A percentile compares a stretch with the other conserved stretches of the same genome.
phyloP scores from a whole-genome alignment of 2,888 invertebrate species.

The Parnassius mnemosyne region DNA sequence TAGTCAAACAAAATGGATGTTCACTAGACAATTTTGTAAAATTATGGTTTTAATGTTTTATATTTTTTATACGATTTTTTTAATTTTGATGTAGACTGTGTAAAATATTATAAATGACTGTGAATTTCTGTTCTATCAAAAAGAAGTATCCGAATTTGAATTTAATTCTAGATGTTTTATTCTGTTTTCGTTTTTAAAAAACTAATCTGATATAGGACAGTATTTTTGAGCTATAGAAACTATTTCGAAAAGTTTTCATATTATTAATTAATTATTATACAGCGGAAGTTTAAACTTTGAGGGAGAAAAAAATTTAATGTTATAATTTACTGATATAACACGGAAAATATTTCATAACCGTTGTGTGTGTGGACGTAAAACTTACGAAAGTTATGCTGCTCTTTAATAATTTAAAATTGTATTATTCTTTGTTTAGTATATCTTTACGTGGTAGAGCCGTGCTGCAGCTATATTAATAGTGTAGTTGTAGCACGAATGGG shows the following conservation, averaged over 20 bases:
- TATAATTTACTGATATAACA: too few species aligned
- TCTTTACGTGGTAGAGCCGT: too few species aligned
- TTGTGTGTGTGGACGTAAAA: too few species aligned
- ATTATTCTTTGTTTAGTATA: too few species aligned
- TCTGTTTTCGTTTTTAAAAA: too few species aligned
- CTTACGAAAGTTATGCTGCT: too few species aligned
- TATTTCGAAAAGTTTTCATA: not conserved
- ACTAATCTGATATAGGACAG: not conserved
- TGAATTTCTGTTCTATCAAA: conserved; percentile 18
- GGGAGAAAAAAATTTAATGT: too few species aligned
- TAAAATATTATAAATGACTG: conserved; percentile 45
- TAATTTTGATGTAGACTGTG: conserved; percentile 38
- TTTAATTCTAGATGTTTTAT: conserved; percentile 12
- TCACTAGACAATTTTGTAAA: conserved; percentile 24
- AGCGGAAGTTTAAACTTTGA: too few species aligned
- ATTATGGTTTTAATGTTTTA: conserved; percentile 29
- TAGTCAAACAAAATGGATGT: conserved; percentile 12
- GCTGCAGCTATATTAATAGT: too few species aligned
- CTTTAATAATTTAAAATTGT: too few species aligned
- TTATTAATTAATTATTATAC: not conserved
- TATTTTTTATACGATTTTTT: conserved; percentile 30
- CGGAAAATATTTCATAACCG: too few species aligned
- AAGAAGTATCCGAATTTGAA: conserved; percentile 28
- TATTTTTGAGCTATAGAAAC: not conserved
- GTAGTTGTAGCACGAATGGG: too few species aligned